These are phyloP conservation scores for Scolopax mira DNA, from an alignment of 2,113 vertebrate species.

Conservation along the genomic window DNA sequence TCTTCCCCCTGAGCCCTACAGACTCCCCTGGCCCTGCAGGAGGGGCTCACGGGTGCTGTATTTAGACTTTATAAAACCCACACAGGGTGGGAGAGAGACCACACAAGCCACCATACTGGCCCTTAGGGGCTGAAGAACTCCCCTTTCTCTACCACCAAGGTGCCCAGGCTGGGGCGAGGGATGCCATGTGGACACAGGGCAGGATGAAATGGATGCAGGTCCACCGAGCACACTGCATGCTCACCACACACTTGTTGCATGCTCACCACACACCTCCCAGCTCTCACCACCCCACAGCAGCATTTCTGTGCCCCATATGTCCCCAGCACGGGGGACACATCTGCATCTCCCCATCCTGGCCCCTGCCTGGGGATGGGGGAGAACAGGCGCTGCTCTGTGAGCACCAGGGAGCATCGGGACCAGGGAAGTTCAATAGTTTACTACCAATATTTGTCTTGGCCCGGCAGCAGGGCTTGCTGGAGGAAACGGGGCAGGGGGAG, in stretches of 20 bases:
- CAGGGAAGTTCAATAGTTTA: slow-evolving; percentile 60
- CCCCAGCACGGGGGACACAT: neutral
- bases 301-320: fast-evolving
- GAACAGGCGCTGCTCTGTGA: slow-evolving; percentile 50
- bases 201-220: neutral
- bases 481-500: slow-evolving; percentile 59
- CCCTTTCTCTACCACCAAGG: neutral
- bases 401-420: neutral
- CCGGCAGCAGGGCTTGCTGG: neutral
- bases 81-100: fast-evolving
- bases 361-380: neutral
- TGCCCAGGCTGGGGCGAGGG: fast-evolving
- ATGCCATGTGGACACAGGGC: fast-evolving
- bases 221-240: fast-evolving
- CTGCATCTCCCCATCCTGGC: neutral
- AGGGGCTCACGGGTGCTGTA: neutral
- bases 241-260: fast-evolving
- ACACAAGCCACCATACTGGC: fast-evolving
- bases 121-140: no score
- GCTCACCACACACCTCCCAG: neutral
- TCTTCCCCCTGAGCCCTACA: fast-evolving
- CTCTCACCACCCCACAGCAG: neutral
- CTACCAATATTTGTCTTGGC: slow-evolving; percentile 59
- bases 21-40: neutral
- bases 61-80: neutral